These are phyloP conservation scores for Lagopus muta DNA, from an alignment of 2,113 vertebrate genomes.

Conservation along the genomic window DNA sequence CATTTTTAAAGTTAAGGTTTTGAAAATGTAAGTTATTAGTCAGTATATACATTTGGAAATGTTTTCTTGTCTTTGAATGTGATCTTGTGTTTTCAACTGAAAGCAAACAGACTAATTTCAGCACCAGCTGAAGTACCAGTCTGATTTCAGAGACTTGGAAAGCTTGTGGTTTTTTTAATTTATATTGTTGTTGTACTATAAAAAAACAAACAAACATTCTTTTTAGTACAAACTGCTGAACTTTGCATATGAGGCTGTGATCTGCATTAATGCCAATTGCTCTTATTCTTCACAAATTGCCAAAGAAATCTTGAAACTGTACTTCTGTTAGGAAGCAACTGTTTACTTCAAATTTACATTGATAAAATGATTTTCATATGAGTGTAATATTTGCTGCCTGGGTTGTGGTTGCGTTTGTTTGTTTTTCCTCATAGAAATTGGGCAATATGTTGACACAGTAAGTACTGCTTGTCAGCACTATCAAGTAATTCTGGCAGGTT, in stretches of 20 bases:
- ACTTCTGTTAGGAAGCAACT: neutral
- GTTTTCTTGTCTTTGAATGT: neutral
- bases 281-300: neutral
- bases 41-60: neutral
- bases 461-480: constrained; percentile 50
- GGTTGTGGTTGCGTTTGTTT: neutral
- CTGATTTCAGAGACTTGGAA: neutral
- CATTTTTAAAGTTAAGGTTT: neutral
- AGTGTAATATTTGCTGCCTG: neutral
- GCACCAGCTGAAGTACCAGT: neutral
- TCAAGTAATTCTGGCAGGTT: constrained; percentile 51
- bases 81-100: neutral
- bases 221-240: neutral
- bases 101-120: neutral
- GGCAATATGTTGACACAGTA: constrained; percentile 45
- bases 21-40: neutral
- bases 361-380: neutral
- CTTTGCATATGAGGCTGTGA: neutral
- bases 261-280: neutral
- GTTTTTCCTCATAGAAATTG: neutral
- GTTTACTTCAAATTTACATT: neutral
- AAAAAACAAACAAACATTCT: neutral
- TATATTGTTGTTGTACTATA: too few relatives aligned
- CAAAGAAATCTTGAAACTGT: neutral
- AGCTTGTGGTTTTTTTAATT: neutral